Evolutionary conservation across 2,113 vertebrate genomes (phyloP), one percentile per base, ranked within the genome.

Genomic region (Cyanoderma ruficeps): DNA sequence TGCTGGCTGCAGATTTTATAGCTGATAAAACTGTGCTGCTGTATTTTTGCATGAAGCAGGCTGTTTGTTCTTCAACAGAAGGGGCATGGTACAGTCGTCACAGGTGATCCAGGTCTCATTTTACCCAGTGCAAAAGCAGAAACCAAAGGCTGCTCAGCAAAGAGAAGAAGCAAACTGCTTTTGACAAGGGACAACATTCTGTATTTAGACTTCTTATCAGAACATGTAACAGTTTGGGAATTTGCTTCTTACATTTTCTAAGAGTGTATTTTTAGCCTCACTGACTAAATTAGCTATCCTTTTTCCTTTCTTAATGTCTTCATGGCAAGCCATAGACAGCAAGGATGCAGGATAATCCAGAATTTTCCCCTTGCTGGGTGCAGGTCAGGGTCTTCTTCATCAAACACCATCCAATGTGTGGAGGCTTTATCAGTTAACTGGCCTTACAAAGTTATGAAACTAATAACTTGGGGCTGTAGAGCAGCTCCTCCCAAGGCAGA

Each of bases 101-200:
- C 31, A 68, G 50, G 44, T 72, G 52, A 90, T 68, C 19, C 37
- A 59, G 60, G 56, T 18, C 75, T 37, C 52, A 21, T 59, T 90
- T 92, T 64, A 77, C 7, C 19, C 50, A 47, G 52, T 35, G 63
- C 50, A 91, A 75, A 95, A 81, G 63, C 37, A 81, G 42, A 96
- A 81, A 44, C 42, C 46, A 72, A 93, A 89, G 83, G 59, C 63
- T 64, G 52, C 59, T 52, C 37, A 69, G 46, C 42, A 92, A 84
- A 82, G 21, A 11, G 59, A 91, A 93, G 72, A 81, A 68, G 44
- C 23, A 87, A 95, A 96, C 44, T 83, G 37, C 25, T 91, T 90
- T 55, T 96, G 87, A 94, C 77, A 95, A 92, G 63, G 47, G 63
- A 85, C 76, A 94, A 86, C 0, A 0, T 71, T 86, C 55, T 52